Conservation (phyloP, 2,888 invertebrate genomes). For the Alcis repandata region DNA sequence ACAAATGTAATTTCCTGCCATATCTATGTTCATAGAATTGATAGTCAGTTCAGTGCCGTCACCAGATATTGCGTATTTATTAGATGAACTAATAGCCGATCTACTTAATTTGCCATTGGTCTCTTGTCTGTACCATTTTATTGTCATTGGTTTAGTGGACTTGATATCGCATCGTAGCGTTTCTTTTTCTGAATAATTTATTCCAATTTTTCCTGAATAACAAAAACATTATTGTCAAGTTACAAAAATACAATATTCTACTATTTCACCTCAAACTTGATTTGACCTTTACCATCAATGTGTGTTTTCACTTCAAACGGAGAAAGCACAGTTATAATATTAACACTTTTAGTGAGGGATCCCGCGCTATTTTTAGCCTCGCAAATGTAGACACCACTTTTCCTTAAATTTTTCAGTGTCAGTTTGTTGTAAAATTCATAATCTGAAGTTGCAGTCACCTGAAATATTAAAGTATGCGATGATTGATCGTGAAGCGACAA, state of each 20-base stretch:
- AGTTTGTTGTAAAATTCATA: conserved; percentile 7
- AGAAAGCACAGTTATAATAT: neutral
- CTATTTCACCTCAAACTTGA: no score
- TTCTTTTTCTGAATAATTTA: conserved; percentile 28
- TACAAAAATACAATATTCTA: no score
- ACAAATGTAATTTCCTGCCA: conserved; percentile 39
- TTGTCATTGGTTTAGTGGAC: conserved; percentile 32
- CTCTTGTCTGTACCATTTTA: conserved; percentile 36
- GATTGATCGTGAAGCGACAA: neutral
- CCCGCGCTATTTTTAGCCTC: conserved; percentile 4
- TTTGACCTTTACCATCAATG: conserved; percentile 38
- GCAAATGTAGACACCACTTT: conserved; percentile 10
- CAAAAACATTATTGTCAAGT: no score
- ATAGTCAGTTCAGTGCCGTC: conserved; percentile 23
- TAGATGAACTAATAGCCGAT: conserved; percentile 16
- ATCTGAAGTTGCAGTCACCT: conserved; percentile 1
- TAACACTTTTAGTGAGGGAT: neutral
- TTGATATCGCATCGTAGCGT: conserved; percentile 35
- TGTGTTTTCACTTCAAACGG: conserved; percentile 3
- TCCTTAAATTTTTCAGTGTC: conserved; percentile 2
- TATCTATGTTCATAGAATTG: conserved; percentile 23
- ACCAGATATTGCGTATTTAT: conserved; percentile 27
- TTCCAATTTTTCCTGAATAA: conserved; percentile 23
- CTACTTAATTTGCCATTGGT: conserved; percentile 4
- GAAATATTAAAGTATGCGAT: neutral